Evolutionary conservation across 2,113 vertebrate genomes (phyloP).

Genomic region (Amblyopsis rosae): DNA sequence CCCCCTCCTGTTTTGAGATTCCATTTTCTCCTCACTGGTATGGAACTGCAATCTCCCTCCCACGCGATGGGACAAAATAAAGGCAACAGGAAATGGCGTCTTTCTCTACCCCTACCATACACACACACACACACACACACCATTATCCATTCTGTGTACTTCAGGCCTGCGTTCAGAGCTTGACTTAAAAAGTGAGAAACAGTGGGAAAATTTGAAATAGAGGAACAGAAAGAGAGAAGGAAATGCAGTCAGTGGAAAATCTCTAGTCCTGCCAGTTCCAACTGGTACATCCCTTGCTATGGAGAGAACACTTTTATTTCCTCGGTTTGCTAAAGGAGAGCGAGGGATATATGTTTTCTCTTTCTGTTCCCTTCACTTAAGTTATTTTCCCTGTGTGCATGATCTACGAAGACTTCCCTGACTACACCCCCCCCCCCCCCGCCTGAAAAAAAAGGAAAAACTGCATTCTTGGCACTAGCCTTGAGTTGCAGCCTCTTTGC

Average conservation of each 20-base stretch:
- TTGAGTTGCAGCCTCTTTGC: slow-evolving; percentile 14
- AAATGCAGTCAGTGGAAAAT: slow-evolving; percentile 70
- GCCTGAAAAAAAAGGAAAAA: neutral
- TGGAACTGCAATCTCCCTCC: slow-evolving; percentile 61
- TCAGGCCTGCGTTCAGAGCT: too few species aligned
- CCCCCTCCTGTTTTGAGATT: neutral
- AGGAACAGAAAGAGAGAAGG: slow-evolving; percentile 57
- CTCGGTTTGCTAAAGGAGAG: slow-evolving; percentile 13
- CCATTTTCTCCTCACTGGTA: slow-evolving; percentile 14
- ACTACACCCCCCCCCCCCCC: slow-evolving; percentile 7
- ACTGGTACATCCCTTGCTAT: slow-evolving; percentile 71
- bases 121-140: neutral
- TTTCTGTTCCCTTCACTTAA: slow-evolving; percentile 32
- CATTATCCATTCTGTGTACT: neutral
- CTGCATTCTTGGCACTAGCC: slow-evolving; percentile 17
- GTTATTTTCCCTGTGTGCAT: slow-evolving; percentile 14
- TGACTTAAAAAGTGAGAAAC: slow-evolving; percentile 20
- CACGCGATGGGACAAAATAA: slow-evolving; percentile 68
- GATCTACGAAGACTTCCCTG: slow-evolving; percentile 19
- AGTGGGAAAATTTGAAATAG: slow-evolving; percentile 45
- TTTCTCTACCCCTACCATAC: slow-evolving; percentile 23
- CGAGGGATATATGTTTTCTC: slow-evolving; percentile 53
- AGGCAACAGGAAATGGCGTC: slow-evolving; percentile 76
- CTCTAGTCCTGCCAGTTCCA: slow-evolving; percentile 73
- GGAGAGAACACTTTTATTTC: slow-evolving; percentile 68